Evolutionary conservation across 2,797 vertebrate species (phyloP), one percentile per base, ranked within the genome.

Genomic region (Luscinia megarhynchos): DNA sequence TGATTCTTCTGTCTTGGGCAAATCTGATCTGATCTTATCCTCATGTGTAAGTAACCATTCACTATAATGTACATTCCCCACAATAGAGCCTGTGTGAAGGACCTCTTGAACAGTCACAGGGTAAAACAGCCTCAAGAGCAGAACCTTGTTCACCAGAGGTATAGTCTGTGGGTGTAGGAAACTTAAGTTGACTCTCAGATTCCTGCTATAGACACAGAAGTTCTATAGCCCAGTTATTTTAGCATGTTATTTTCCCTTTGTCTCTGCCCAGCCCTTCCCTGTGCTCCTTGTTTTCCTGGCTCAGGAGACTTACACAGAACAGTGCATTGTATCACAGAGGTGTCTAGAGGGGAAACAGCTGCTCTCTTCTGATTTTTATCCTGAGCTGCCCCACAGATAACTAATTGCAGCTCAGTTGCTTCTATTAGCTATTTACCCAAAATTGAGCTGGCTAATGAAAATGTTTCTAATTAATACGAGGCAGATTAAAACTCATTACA

Each of bases 401-500:
- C 90, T 96, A 97, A 97, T 97, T 92, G 95, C 90, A 91, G 82
- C 73, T 57, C 91, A 92, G 95, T 97, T 96, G 88, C 91, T 97
- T 96, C 96, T 97, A 95, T 98, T 97, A 97, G 96, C 91, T 96
- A 93, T 95, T 98, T 97, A 96, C 91, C 96, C 94, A 92, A 97
- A 97, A 96, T 93, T 94, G 96, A 95, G 82, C 90, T 96, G 92
- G 96, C 96, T 97, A 97, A 96, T 97, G 95, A 98, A 96, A 97
- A 96, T 97, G 95, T 93, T 97, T 97, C 97, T 97, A 97, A 97
- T 98, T 98, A 98, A 97, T 97, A 97, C 2, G 43, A 97, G 94
- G 95, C 96, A 97, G 95, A 97, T 98, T 97, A 98, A 98, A 97
- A 97, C 95, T 97, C 97, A 97, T 98, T 97, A 97, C 89, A 97